These are phyloP conservation scores for Brachycybe producta DNA, from an alignment of 2,888 invertebrate genomes.

Conservation along the genomic window DNA sequence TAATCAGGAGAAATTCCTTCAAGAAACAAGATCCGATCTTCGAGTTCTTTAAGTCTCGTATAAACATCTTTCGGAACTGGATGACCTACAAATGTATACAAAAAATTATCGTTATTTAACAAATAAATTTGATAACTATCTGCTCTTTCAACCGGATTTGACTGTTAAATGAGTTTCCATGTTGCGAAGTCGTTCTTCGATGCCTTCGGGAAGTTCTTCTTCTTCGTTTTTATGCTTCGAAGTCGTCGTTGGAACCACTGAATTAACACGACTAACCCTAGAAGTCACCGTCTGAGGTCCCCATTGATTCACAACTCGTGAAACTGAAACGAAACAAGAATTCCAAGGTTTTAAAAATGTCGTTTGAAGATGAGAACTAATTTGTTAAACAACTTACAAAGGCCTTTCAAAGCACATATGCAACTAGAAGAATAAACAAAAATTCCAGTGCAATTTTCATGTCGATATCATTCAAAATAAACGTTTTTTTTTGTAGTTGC, in stretches of 20 bases:
- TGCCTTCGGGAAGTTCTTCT: slow-evolving; percentile 20
- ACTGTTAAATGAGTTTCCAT: slow-evolving; percentile 31
- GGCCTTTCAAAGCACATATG: no score
- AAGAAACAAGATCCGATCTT: slow-evolving; percentile 30
- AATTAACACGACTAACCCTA: background rate
- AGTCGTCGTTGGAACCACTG: background rate
- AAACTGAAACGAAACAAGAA: slow-evolving; percentile 18
- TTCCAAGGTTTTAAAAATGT: no score
- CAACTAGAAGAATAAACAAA: no score
- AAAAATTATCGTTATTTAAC: no score
- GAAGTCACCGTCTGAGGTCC: slow-evolving; percentile 18
- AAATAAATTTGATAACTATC: no score
- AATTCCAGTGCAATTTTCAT: no score
- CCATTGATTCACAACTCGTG: slow-evolving; percentile 21
- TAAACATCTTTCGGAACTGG: slow-evolving; percentile 24
- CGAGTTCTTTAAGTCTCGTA: slow-evolving; percentile 28
- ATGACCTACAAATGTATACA: slow-evolving; percentile 10
- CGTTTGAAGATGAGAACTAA: no score
- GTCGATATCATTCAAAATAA: no score
- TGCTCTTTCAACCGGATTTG: slow-evolving; percentile 25
- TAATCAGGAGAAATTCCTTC: slow-evolving; percentile 33
- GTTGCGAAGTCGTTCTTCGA: slow-evolving; percentile 30
- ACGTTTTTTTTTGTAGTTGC: no score
- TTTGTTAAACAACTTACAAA: no score
- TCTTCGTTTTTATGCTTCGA: background rate